Evolutionary conservation across 1,140 invertebrate genomes (phyloP).

Genomic region (Acromyrmex echinatior): DNA sequence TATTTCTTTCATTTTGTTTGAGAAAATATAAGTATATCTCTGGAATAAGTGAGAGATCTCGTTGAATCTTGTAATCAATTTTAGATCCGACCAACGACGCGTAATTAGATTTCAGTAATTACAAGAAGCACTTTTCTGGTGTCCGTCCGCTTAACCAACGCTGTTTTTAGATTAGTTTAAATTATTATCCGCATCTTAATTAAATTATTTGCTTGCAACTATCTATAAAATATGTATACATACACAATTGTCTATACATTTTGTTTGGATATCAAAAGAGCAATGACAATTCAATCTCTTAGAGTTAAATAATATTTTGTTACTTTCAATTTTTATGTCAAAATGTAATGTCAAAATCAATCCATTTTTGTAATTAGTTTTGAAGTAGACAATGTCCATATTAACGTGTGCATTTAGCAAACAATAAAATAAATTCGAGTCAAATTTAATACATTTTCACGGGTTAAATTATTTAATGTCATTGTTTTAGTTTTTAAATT

Average conservation of each 20-base stretch:
- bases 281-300: no score
- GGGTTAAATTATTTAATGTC: no score
- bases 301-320: no score
- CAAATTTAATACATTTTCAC: no score
- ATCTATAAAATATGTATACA: not conserved
- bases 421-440: no score
- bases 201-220: not conserved
- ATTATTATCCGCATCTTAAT: not conserved
- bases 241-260: not conserved
- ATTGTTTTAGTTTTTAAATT: no score
- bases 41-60: not conserved
- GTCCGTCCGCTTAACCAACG: not conserved
- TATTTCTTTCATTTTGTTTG: not conserved
- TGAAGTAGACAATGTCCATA: no score
- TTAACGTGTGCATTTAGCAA: no score
- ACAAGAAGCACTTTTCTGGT: conserved; percentile 57
- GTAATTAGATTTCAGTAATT: conserved; percentile 65
- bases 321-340: no score
- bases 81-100: conserved; percentile 22
- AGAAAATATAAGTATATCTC: conserved; percentile 19
- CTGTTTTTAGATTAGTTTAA: not conserved
- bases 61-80: conserved; percentile 46
- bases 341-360: no score
- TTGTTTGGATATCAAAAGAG: not conserved
- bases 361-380: no score